phyloP scores from a whole-genome alignment of 2,113 vertebrate genomes.

The Silurus asotus region DNA sequence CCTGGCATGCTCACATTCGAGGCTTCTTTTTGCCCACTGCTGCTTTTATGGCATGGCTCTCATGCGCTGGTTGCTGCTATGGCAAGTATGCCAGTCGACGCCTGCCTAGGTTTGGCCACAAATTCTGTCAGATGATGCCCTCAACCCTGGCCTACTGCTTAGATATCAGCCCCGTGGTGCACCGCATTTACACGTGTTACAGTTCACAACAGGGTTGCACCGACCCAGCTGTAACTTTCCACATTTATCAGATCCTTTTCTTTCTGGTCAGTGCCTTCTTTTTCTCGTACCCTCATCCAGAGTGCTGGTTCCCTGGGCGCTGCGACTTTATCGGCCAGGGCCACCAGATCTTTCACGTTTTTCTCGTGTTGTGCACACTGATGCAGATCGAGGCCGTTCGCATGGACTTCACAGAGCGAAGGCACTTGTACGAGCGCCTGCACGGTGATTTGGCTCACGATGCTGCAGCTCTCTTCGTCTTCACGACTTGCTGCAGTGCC shows the following conservation, averaged over 20 bases:
- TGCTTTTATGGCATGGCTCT: constrained; percentile 86
- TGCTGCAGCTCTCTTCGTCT: constrained; percentile 81
- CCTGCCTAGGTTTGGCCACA: constrained; percentile 70
- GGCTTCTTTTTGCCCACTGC: constrained; percentile 80
- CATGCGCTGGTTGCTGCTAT: constrained; percentile 90
- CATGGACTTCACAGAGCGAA: constrained; percentile 82
- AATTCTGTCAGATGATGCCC: constrained; percentile 90
- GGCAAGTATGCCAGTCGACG: constrained; percentile 80
- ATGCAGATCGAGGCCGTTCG: constrained; percentile 89
- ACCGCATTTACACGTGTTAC: constrained; percentile 81
- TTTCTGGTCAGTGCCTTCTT: constrained; percentile 89
- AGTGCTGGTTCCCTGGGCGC: constrained; percentile 86
- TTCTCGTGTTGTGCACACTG: constrained; percentile 87
- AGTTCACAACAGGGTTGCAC: constrained; percentile 53
- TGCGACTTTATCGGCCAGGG: constrained; percentile 92
- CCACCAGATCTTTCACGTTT: constrained; percentile 93
- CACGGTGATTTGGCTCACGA: constrained; percentile 80
- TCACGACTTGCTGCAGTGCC: constrained; percentile 81
- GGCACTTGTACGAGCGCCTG: constrained; percentile 79
- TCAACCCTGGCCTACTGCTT: constrained; percentile 85
- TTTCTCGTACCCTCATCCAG: constrained; percentile 88
- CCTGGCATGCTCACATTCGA: constrained; percentile 78
- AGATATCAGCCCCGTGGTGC: constrained; percentile 91
- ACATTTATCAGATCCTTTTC: constrained; percentile 87
- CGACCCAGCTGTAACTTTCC: constrained; percentile 81